These are phyloP conservation scores for Tychaedon coryphoeus DNA, from an alignment of 2,113 vertebrate species.

Conservation along the genomic window DNA sequence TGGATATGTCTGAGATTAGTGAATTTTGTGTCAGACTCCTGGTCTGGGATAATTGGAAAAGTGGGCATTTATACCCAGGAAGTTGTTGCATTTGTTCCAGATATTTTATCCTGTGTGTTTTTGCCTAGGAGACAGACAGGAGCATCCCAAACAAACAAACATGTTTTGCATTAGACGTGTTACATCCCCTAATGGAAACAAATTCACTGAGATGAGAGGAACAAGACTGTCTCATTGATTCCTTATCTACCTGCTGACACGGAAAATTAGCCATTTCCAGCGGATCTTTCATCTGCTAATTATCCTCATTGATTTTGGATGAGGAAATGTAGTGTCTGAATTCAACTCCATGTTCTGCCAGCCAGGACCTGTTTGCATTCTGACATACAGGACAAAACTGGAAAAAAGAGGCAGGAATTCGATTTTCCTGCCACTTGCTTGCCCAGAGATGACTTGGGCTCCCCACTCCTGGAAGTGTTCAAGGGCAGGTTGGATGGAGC, in stretches of 20 bases:
- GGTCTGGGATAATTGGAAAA: neutral
- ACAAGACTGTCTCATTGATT: conserved; percentile 31
- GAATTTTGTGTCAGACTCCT: neutral
- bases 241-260: conserved; percentile 31
- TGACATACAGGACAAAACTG: neutral
- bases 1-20: neutral
- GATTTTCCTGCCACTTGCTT: neutral
- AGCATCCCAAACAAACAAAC: neutral
- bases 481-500: neutral
- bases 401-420: neutral
- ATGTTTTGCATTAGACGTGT: neutral
- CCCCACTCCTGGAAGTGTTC: neutral
- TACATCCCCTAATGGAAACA: conserved; percentile 9
- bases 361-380: neutral
- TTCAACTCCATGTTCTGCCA: neutral
- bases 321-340: neutral
- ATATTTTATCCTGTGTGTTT: neutral
- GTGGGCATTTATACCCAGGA: neutral
- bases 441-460: neutral
- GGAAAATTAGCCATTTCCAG: conserved; percentile 20
- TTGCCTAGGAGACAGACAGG: neutral
- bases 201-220: conserved; percentile 4
- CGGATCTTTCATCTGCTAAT: conserved; percentile 50
- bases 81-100: neutral
- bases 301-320: conserved; percentile 58